Evolutionary conservation across 1,140 invertebrate species (phyloP), one percentile per base, ranked within the genome.

Genomic region (Panagrolaimus sp.): DNA sequence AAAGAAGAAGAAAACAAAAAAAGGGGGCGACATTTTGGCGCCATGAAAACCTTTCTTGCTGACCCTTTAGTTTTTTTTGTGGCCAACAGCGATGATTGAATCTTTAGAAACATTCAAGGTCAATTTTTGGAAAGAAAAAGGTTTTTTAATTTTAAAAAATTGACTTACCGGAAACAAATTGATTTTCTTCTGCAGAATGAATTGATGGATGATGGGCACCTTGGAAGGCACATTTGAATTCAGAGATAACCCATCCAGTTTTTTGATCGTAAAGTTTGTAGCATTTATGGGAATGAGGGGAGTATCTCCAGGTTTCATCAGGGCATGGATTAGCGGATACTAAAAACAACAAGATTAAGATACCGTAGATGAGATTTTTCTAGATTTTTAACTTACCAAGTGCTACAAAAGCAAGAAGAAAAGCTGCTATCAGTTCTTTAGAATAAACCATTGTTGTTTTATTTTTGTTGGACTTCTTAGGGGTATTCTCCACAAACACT

Each of bases 141-240:
- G 2, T 58, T 58, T n/a, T 21, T 21, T 55, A 28, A 38, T 38
- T 38, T 38, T 2, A 4, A 2, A 7, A 4, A 58, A 52, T 9
- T 5, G 15, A 58, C 52, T 58, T 21, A 58, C 52, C 52, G 17
- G 52, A 58, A 6, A 73, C 32, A 47, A 45, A 74, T 47, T 69
- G 32, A 43, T 74, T 74, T 28, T 74, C 65, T 48, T 68, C 17
- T 5, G 43, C 10, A 65, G 75, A 70, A 44, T 65, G 63, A 38
- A 73, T 44, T 32, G 63, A 73, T 32, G 47, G 38, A 45, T 73
- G 71, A 28, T 70, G 66, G 24, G 52, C 71, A 46, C 71, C 62
- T 17, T 43, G 26, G 28, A 67, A 67, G 12, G 44, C 26, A 55
- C 71, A 72, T 21, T 72, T 73, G 32, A 72, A 70, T 17, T 71